Evolutionary conservation across 2,888 invertebrate genomes (phyloP), one percentile per base, ranked within the genome.

Genomic region (Argyresthia goedartella): DNA sequence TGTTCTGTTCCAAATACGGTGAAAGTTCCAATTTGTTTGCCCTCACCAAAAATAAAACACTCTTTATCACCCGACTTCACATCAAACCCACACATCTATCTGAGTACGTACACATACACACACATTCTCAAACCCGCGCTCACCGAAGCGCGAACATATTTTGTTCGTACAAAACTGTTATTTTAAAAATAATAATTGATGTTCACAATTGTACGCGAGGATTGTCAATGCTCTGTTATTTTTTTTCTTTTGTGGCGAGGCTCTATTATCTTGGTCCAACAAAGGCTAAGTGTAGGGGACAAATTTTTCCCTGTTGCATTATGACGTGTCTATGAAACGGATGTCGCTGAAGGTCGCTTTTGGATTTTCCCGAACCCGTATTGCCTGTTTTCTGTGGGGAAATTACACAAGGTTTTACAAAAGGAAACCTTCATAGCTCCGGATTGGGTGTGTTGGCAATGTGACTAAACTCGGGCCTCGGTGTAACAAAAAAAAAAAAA

Each of bases 91-190:
- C 41, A 59, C 54, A 52, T 25, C 25, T 6, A 25, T 25, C 25
- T 25, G 25, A 25, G 25, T 6, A 2, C 42, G 44, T 56, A 59
- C 52, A 53, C 52, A 53, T 41, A 53, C 54, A 62, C 48, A 58
- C 57, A 59, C 57, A 59, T 60, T 25, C 3, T 25, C 51, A 51
- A 53, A 8, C 57, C 54, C 65, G 63, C 56, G 66, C 57, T 62
- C 82, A 81, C 55, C 81, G 59, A 73, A 60, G 76, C 84, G 81
- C 79, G 69, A 81, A 85, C 79, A 81, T 79, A 84, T 82, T 82
- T 82, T 84, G 85, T 85, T 71, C 73, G 67, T 66, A 85, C 85
- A 84, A 85, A 86, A 86, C 85, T 86, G 85, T 84, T 85, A 84
- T 85, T 86, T 82, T 80, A 77, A 77, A 76, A 84, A 82, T 80